Base-by-base conservation (phyloP, 2,888 invertebrate species). In the Oegoconia quadripuncta region DNA sequence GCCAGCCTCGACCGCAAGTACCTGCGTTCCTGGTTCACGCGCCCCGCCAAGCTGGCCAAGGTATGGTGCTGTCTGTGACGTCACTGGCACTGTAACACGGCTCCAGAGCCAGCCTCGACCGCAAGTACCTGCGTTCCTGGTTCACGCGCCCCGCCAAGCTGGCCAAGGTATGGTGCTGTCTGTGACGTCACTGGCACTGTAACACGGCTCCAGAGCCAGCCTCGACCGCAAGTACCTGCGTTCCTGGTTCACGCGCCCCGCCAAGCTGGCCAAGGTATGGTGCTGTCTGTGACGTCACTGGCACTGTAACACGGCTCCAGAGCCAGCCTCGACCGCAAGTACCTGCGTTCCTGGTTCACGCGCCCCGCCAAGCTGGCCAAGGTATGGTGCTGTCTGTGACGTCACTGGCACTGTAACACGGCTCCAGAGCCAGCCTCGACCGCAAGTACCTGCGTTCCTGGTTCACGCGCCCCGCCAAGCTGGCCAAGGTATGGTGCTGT, bases 1-100 rank as follows among this genome's bases (percentile, higher is more conserved):
- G 89, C 93, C 23, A 93, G 93, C 64, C 87, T 94, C 42, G 94
- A 94, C 69, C 70, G 93, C 56, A 94, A 93, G 78, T 93, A 91
- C 55, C 77, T 88, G 40, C 46, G 87, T 36, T 86, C 88, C 67
- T n/a, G n/a, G n/a, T 90, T 90, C 64, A 81, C 81, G 2, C 20
- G 13, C 18, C 12, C 6, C 14, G 29, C 25, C 34, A 32, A 25
- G 31, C 17, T 35, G 17, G 34, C 14, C 22, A 39, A 43, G 33
- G 37, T 37, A 27, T 2, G 6, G 11, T 15, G 14, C 15, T 7
- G 13, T 4, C 7, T 5, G 9, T 11, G 29, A 29, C 29, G 15
- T 12, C n/a, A 3, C 13, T 22, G n/a, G 18, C 12, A n/a, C n/a
- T n/a, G 11, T 9, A 20, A 20, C 1, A 23, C 16, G n/a, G n/a